Base-by-base conservation (phyloP, 2,888 invertebrate genomes). In the Drosophila peninsularis region DNA sequence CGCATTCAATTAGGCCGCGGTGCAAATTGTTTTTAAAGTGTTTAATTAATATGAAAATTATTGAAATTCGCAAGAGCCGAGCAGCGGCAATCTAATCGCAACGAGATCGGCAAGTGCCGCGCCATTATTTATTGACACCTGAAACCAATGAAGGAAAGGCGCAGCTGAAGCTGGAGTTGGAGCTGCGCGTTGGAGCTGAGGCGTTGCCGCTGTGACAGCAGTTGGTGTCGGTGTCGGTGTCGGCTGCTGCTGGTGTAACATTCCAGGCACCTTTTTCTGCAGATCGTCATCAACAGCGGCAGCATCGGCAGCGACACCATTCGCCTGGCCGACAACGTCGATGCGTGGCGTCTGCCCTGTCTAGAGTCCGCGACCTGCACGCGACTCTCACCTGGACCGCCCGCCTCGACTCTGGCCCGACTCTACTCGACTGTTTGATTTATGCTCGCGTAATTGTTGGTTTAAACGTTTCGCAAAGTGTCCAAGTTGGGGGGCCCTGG, bases 401-500 rank as follows among this genome's bases (percentile, higher is more conserved):
- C 87, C 78, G 89, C 64, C 70, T 68, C 54, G 64, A 21, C 49
- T 44, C 24, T 9, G 27, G 21, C 14, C n/a, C 44, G 34, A 32
- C 67, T 66, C 70, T 67, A 89, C 85, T 91, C 91, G 90, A 89
- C 90, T 82, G 83, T 92, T 92, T 92, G 92, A 92, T 92, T 92
- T 92, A 92, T 92, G 90, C 80, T 76, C 89, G 81, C 90, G 91
- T 92, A 92, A 92, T 92, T 92, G 92, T 92, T 91, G 90, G 91
- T 91, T 92, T 91, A 90, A 91, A 91, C 90, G 90, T 87, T 91
- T 90, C 79, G 85, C 82, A 78, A 89, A 82, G 75, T 76, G 78
- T 74, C 76, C 75, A 70, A 72, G 62, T 70, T 52, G 64, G 61
- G 60, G 54, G 37, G 30, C 62, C 56, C 49, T 14, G 7, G 47